Percentiles rank a stretch among this genome's conserved stretches.
phyloP scores from a whole-genome alignment of 2,888 invertebrate genomes.

The Standfussiana lucernea region DNA sequence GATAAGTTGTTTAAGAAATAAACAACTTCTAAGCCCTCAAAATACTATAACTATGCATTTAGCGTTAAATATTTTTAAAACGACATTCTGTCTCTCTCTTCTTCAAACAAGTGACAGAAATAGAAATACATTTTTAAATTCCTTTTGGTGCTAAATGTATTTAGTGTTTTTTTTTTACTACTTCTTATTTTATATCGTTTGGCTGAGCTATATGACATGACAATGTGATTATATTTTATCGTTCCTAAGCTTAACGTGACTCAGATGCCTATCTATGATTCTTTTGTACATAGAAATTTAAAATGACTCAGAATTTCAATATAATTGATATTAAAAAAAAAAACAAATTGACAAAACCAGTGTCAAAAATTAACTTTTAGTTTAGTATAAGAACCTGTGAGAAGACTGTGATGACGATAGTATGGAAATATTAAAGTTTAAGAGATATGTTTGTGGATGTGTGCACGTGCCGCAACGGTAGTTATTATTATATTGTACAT shows the following conservation, averaged over 20 bases:
- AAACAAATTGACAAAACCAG: conserved; percentile 66
- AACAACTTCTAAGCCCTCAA: neutral
- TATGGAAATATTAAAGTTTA: conserved; percentile 80
- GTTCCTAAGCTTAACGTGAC: conserved; percentile 65
- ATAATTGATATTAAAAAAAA: conserved; percentile 52
- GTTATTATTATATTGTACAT: conserved; percentile 64
- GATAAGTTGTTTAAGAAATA: conserved; percentile 10
- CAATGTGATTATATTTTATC: conserved; percentile 67
- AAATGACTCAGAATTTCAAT: conserved; percentile 65
- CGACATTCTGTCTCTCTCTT: neutral
- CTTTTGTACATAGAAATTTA: conserved; percentile 65
- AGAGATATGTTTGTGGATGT: conserved; percentile 75
- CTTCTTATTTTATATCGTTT: conserved; percentile 41
- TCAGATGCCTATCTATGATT: conserved; percentile 56
- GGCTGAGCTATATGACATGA: conserved; percentile 63
- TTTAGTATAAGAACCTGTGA: conserved; percentile 83
- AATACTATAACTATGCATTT: neutral
- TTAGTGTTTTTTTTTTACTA: conserved; percentile 14
- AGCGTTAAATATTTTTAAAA: neutral
- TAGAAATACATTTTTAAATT: neutral
- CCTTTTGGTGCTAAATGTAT: neutral
- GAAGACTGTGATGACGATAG: conserved; percentile 90
- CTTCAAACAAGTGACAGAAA: neutral
- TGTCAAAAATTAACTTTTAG: conserved; percentile 74
- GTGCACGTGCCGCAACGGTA: conserved; percentile 60